phyloP scores from a whole-genome alignment of 2,888 invertebrate species.

The Pantelozetes paolii region DNA sequence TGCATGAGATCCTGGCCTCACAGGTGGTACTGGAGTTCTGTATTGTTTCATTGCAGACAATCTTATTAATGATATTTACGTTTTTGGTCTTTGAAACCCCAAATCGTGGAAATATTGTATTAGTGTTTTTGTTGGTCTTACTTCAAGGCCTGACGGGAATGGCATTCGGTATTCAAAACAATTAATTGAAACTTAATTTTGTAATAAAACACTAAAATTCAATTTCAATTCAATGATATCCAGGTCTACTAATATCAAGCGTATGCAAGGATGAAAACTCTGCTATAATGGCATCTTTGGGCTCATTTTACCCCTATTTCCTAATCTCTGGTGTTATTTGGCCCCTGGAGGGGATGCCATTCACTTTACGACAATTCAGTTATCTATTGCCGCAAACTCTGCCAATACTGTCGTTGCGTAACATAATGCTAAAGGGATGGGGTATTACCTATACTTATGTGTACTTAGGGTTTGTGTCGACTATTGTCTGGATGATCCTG shows the following conservation, averaged over 20 bases:
- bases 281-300: constrained; percentile 61
- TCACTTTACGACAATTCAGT: constrained; percentile 68
- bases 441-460: not conserved
- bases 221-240: not conserved
- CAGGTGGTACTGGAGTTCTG: constrained; percentile 91
- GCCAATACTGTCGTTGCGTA: constrained; percentile 56
- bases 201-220: not conserved
- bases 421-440: constrained; percentile 23
- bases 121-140: constrained; percentile 76
- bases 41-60: constrained; percentile 83
- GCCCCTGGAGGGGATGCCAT: constrained; percentile 93
- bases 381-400: constrained; percentile 71
- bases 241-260: constrained; percentile 50
- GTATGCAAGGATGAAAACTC: constrained; percentile 45
- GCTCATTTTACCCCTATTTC: constrained; percentile 89
- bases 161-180: constrained; percentile 70
- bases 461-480: not conserved
- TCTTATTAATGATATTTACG: constrained; percentile 81
- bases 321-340: constrained; percentile 78
- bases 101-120: constrained; percentile 77
- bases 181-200: not conserved
- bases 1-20: constrained; percentile 83
- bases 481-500: not conserved
- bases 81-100: constrained; percentile 72
- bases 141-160: constrained; percentile 89